A percentile compares a stretch with the other conserved stretches of the same genome.
Evolutionary conservation across 2,113 vertebrate genomes (phyloP).

Genomic region (Chloroceryle aenea): DNA sequence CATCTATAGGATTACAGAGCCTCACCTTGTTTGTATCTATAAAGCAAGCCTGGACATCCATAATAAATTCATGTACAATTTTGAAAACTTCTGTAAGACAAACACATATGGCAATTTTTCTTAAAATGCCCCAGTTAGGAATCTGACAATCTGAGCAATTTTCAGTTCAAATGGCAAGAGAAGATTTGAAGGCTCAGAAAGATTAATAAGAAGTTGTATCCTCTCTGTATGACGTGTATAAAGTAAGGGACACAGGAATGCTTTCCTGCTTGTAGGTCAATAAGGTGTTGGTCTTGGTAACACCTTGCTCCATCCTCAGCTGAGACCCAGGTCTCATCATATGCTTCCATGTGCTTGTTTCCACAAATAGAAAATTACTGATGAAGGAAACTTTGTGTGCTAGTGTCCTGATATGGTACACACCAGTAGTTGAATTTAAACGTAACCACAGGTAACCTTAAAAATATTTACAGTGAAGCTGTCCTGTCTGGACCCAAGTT

Average conservation of each 20-base stretch:
- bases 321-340: neutral
- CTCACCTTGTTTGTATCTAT: neutral
- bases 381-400: neutral
- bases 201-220: neutral
- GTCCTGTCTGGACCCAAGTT: neutral
- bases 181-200: neutral
- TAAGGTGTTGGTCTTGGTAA: neutral
- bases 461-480: neutral
- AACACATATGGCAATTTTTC: neutral
- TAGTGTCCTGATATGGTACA: neutral
- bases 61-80: neutral
- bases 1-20: neutral
- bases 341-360: neutral
- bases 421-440: neutral
- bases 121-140: neutral
- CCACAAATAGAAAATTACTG: neutral
- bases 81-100: neutral
- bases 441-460: neutral
- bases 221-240: accelerated
- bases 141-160: neutral
- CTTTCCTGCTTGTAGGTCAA: neutral
- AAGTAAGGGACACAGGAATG: neutral
- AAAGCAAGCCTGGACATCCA: neutral
- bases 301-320: neutral
- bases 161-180: neutral